Evolutionary conservation across 2,888 invertebrate species (phyloP), one percentile per base, ranked within the genome.

Genomic region (Actias luna): DNA sequence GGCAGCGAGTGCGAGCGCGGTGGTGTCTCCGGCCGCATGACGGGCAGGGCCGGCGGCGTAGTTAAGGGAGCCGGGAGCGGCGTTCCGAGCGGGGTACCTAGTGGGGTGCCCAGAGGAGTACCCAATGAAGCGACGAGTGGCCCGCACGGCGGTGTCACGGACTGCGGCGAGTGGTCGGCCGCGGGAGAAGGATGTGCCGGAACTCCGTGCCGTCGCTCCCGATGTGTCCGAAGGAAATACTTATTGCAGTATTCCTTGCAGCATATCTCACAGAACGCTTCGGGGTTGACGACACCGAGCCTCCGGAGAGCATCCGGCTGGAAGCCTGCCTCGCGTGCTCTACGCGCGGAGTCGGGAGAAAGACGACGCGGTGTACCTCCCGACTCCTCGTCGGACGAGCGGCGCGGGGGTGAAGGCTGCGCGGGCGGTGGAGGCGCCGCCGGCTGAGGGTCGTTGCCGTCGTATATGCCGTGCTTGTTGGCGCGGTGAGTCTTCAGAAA

Each of bases 401-500:
- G 83, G 2, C 91, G 84, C 36, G 87, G 87, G 18, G 94, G 94
- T 0, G 94, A 93, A 0, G 88, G 92, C 61, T 92, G 86, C 58
- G 76, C 79, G 33, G 87, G 88, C 0, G 83, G 89, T 7, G 87
- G 88, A 0, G 85, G 83, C 8, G 86, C 86, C 8, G 86, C 86
- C 39, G 88, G 87, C 64, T 86, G 83, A 0, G 78, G 80, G 10
- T 84, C 87, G 33, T 85, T 83, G 2, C 90, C 95, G 65, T 95
- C 95, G 82, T 97, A 98, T 71, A 99, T 98, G 33, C 98, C 98
- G 86, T 99, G 99, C 82, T 98, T 99, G 87, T 99, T 99, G 36
- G 99, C 98, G 86, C 98, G 98, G 93, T 99, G 99, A 64, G 99
- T 99, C 89, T 99, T 99, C 31, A 99, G 93, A 88, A 99, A 99